Evolutionary conservation across 2,888 invertebrate species (phyloP), one percentile per base, ranked within the genome.

Genomic region (Leptinotarsa haldemani): DNA sequence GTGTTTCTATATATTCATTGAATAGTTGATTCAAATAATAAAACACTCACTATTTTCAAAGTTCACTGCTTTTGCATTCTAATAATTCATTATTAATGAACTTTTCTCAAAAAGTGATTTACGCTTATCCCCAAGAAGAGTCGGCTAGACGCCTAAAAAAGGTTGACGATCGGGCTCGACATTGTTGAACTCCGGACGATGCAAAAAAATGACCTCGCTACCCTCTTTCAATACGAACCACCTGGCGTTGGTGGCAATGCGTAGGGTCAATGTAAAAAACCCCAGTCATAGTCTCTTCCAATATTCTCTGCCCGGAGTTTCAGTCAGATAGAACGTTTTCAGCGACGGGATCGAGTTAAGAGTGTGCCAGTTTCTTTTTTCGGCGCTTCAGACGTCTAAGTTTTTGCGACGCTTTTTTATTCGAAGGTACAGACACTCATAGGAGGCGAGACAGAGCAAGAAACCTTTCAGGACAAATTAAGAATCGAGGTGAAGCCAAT

Each of bases 141-240:
- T 50, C 40, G 50, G 61, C 61, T 61, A 61, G 61, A 61, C 61
- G 61, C 12, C 61, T 61, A 61, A 61, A 61, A 56, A 61, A 30
- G 40, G 40, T 61, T 40, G n/a, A 61, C 30, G 61, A 25, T 30
- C 40, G 61, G 30, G 30, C 15, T n/a, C 30, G 61, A 30, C 30
- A 61, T 61, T 61, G 61, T 61, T 61, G 61, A 61, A 61, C 61
- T 61, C 16, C 40, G 16, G 40, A 3, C 16, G n/a, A 40, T 5
- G 30, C 25, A 61, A 61, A 61, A 61, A 40, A n/a, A n/a, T 61
- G 61, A 61, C 61, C 40, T 30, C 61, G 25, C 61, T n/a, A 61
- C 61, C 61, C 61, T 61, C 40, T 61, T 61, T 7, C 40, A 40
- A 16, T 30, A n/a, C 61, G 9, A 40, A 40, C 61, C 61, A 61